Conservation (phyloP, 2,888 invertebrate genomes). For the Caradrina clavipalpis region DNA sequence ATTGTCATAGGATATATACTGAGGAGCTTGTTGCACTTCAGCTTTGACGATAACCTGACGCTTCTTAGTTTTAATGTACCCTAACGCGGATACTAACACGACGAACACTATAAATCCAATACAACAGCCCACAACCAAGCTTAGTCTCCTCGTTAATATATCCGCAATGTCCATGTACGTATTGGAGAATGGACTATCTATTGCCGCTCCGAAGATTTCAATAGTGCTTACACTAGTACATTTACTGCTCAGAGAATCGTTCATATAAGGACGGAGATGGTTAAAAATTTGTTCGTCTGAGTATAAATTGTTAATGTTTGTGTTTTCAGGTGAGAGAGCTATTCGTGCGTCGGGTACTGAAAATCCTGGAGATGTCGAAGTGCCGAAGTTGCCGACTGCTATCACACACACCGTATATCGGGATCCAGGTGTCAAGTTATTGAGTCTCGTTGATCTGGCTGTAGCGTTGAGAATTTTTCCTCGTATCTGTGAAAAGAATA, state of each 20-base stretch:
- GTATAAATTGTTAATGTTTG: constrained; percentile 81
- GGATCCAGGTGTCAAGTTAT: constrained; percentile 94
- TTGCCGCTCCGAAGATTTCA: constrained; percentile 92
- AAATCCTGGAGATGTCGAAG: constrained; percentile 82
- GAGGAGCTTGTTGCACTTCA: constrained; percentile 93
- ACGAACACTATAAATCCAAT: constrained; percentile 96
- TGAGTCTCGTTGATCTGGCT: constrained; percentile 94
- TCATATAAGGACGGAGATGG: constrained; percentile 82
- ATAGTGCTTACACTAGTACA: constrained; percentile 95
- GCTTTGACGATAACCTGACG: constrained; percentile 94
- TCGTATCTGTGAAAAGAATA: constrained; percentile 91
- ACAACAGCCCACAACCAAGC: constrained; percentile 96
- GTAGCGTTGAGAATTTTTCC: constrained; percentile 94
- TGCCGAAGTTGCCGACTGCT: constrained; percentile 94
- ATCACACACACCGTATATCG: constrained; percentile 96
- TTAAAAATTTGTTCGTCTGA: constrained; percentile 92
- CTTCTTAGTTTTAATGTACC: constrained; percentile 96
- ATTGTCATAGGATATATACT: constrained; percentile 94
- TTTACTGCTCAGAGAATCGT: constrained; percentile 94
- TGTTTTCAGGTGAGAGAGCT: constrained; percentile 82
- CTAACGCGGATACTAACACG: constrained; percentile 95
- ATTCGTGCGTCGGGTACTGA: constrained; percentile 89
- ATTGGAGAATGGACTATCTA: constrained; percentile 91
- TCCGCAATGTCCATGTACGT: constrained; percentile 94
- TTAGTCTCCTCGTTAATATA: constrained; percentile 95